Percentiles rank a stretch among this genome's conserved stretches.
phyloP scores from a whole-genome alignment of 2,113 vertebrate species.

The Nyctibius bracteatus region DNA sequence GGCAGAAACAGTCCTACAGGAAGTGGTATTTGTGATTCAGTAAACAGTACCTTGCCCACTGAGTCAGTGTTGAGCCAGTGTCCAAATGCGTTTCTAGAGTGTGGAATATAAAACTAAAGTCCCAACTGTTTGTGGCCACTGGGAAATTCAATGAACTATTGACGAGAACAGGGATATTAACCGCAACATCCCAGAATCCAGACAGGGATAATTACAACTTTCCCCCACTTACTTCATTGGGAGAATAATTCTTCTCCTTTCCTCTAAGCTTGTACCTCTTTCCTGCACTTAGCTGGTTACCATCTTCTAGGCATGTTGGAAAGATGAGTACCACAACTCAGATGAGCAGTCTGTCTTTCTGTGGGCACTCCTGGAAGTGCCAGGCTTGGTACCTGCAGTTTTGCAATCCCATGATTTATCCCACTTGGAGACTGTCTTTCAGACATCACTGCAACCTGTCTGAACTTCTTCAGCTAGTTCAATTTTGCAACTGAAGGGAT shows the following conservation, averaged over 20 bases:
- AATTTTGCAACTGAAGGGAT: background rate
- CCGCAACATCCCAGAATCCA: background rate
- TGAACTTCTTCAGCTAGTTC: background rate
- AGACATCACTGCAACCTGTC: background rate
- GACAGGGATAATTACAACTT: background rate
- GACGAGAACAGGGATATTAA: background rate
- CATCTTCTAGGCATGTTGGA: background rate
- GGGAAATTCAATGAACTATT: conserved; percentile 24
- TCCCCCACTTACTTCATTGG: background rate
- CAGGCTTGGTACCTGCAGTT: background rate
- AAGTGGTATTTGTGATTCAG: conserved; percentile 55
- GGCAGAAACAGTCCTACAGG: conserved; percentile 4
- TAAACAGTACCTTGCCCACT: conserved; percentile 46
- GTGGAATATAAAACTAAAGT: conserved; percentile 2
- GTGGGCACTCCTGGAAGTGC: background rate
- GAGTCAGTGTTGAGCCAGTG: conserved; percentile 48
- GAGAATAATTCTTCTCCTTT: background rate
- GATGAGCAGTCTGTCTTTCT: background rate
- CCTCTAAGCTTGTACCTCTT: background rate
- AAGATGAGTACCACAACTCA: background rate
- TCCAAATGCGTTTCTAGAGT: background rate
- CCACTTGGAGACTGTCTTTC: background rate
- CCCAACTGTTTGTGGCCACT: background rate
- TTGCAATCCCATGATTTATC: background rate
- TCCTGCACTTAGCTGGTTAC: background rate